Evolutionary conservation across 2,797 vertebrate species (phyloP).

Genomic region (Acrossocheilus wenchowensis): DNA sequence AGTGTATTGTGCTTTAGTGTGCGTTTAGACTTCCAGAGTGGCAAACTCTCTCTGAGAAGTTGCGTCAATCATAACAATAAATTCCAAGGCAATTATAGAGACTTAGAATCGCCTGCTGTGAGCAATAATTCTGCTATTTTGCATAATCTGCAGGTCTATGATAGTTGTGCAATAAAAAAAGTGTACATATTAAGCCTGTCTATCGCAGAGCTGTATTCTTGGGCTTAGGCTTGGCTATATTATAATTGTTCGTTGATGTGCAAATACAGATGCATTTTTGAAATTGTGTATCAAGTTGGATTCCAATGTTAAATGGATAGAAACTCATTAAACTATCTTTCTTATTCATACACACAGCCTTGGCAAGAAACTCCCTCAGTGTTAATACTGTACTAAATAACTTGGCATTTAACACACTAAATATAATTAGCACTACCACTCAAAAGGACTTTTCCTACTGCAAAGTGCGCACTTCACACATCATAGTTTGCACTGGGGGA

Average conservation of each 20-base stretch:
- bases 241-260: not conserved
- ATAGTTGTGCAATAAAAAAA: not conserved
- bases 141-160: slow-evolving; percentile 6
- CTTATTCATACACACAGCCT: not conserved
- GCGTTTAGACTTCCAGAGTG: not conserved
- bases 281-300: not conserved
- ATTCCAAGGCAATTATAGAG: not conserved
- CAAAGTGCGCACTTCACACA: not conserved
- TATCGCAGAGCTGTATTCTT: not conserved
- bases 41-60: not conserved
- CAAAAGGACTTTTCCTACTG: slow-evolving; percentile 21
- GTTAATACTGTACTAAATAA: slow-evolving; percentile 14
- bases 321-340: not conserved
- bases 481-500: not conserved
- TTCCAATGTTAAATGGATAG: not conserved
- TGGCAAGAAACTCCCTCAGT: slow-evolving; percentile 11
- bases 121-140: not conserved
- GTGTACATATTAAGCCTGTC: not conserved
- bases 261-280: not conserved
- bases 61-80: not conserved
- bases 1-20: not conserved
- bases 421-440: slow-evolving; percentile 23
- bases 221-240: not conserved
- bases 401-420: not conserved
- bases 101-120: not conserved